These are phyloP conservation scores for Pica pica DNA, from an alignment of 2,113 vertebrate species.

Conservation along the genomic window DNA sequence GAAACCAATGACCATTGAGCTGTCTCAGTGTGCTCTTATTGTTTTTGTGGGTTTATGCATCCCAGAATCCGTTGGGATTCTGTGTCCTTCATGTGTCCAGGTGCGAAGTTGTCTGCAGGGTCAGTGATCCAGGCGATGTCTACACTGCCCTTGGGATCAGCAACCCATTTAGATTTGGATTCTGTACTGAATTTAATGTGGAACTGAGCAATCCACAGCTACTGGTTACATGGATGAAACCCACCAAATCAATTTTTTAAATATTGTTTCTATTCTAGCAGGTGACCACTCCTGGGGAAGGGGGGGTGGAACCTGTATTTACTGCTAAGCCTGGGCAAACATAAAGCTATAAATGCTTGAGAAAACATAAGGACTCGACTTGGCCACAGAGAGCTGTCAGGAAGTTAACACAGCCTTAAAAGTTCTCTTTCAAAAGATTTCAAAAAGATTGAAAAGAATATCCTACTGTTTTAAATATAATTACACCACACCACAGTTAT, in stretches of 20 bases:
- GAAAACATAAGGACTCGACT: not conserved
- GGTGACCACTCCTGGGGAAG: not conserved
- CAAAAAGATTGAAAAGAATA: not conserved
- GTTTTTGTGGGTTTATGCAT: not conserved
- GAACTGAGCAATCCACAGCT: not conserved
- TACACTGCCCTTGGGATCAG: not conserved
- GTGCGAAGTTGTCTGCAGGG: not conserved
- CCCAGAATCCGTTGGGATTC: not conserved
- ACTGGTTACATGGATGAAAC: not conserved
- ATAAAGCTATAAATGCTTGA: not conserved
- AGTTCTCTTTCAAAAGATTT: not conserved
- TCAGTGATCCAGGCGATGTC: not conserved
- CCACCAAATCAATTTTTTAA: not conserved
- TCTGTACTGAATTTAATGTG: fast-evolving
- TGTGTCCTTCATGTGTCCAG: not conserved
- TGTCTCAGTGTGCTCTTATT: fast-evolving
- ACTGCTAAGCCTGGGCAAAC: not conserved
- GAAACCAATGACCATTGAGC: not conserved
- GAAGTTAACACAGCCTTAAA: not conserved
- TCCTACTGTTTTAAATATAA: conserved; percentile 6
- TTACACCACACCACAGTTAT: not conserved
- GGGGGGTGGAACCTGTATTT: not conserved
- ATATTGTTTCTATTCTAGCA: not conserved
- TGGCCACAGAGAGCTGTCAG: not conserved
- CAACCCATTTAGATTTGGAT: not conserved